phyloP scores from a whole-genome alignment of 2,113 vertebrate species.

The Apaloderma vittatum region DNA sequence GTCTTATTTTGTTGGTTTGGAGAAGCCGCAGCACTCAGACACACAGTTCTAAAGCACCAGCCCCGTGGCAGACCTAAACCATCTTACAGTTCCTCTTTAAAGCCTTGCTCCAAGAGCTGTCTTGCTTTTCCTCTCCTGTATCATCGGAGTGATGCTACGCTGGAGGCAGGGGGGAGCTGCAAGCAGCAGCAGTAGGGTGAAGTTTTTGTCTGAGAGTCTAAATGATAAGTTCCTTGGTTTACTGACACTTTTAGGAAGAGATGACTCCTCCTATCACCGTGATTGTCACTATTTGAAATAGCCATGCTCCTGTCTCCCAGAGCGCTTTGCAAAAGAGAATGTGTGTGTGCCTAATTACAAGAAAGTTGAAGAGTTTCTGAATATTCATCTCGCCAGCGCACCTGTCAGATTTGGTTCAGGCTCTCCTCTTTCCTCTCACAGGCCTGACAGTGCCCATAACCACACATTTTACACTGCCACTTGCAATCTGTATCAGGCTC shows the following conservation, averaged over 20 bases:
- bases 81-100: background rate
- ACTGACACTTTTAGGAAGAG: background rate
- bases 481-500: background rate
- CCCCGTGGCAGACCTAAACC: background rate
- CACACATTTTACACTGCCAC: background rate
- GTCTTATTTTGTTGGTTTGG: background rate
- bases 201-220: background rate
- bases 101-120: background rate
- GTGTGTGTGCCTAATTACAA: background rate
- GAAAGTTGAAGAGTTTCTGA: background rate
- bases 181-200: background rate
- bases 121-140: background rate
- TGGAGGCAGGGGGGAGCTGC: accelerated
- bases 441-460: background rate
- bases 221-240: background rate
- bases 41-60: background rate
- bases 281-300: background rate
- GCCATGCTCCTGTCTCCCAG: background rate
- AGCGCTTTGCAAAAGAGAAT: background rate
- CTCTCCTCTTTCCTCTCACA: background rate
- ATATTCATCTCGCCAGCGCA: background rate
- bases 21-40: background rate
- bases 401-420: background rate
- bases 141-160: background rate
- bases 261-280: background rate